Evolutionary conservation across 2,888 invertebrate species (phyloP), one percentile per base, ranked within the genome.

Genomic region (Chirona hameri): DNA sequence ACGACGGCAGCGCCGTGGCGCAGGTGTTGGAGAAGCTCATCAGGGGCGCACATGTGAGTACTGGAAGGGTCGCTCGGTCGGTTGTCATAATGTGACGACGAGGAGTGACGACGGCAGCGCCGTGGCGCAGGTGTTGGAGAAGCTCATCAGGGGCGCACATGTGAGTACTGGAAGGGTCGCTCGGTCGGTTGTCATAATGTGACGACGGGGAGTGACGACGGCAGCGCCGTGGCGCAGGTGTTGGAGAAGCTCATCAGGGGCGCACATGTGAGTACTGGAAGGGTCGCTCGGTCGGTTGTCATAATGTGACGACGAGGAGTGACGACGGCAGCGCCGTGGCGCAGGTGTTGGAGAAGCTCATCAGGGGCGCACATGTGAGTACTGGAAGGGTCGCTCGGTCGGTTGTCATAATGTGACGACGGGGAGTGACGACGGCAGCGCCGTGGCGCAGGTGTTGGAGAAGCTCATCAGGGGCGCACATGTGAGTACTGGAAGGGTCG

Each of bases 371-470:
- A 2, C 76, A 76, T 31, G 76, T 76, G 12, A n/a, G 27, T 69
- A 21, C 21, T 57, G 7, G 57, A 57, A 57, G 57, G n/a, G n/a
- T n/a, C n/a, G n/a, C n/a, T n/a, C n/a, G n/a, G n/a, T n/a, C n/a
- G n/a, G n/a, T n/a, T n/a, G n/a, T n/a, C n/a, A n/a, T n/a, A n/a
- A n/a, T n/a, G n/a, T n/a, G n/a, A n/a, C n/a, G n/a, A n/a, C n/a
- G n/a, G n/a, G n/a, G n/a, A n/a, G n/a, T n/a, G 98, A 99, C 88
- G 97, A 79, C 52, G n/a, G 48, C 7, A 14, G 39, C 14, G 79
- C 79, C 0, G 48, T 48, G n/a, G 79, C 79, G 24, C 79, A 79
- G 79, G 52, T 79, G n/a, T 65, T 83, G 27, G 39, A 83, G 57
- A 69, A 55, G 82, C 72, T 81, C 79, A 76, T 39, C n/a, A 12